Base-by-base conservation (phyloP, 2,113 vertebrate genomes). In the Pygoscelis antarcticus region DNA sequence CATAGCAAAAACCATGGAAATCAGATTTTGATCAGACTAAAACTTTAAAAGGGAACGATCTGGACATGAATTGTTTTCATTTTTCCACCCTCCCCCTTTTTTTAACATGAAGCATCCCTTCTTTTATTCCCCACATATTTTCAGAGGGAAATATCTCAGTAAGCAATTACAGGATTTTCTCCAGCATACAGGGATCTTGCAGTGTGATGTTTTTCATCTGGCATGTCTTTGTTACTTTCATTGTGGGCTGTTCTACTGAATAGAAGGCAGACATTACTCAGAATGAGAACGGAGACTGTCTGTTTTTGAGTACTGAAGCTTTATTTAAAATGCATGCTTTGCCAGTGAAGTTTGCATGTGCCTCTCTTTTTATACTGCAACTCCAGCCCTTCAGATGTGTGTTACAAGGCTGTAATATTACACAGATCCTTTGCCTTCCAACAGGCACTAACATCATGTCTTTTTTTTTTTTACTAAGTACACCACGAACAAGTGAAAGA, bases 241-340 rank as follows among this genome's bases (percentile, higher is more conserved):
- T 97, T 97, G 97, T 98, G 98, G 96, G 94, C 96, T 64, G 55
- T 94, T 98, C 95, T 97, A 96, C 81, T 98, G 98, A 98, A 98
- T 90, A 98, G 98, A 97, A 98, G 96, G 96, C 98, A 99, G 99
- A 99, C 98, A 98, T 99, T 99, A 99, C 98, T 99, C 98, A 99
- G 98, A 98, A 96, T 93, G 96, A 97, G 97, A 97, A 96, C 12
- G 96, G 98, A 98, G 98, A 98, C 98, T 98, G 98, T 98, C 97
- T 98, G 98, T 98, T 98, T 98, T 98, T 89, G 97, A 96, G 97
- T 91, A 97, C 98, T 96, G 96, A 98, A 98, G 97, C 96, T 98
- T 97, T 98, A 97, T 98, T 98, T 98, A 97, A 98, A 98, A 95
- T 46, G 89, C 92, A 83, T 96, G 80, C 74, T 96, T 96, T 98